A percentile compares a stretch with the other conserved stretches of the same genome.
Conservation (phyloP, 2,888 invertebrate genomes). For the Cataglyphis altisquamis region DNA sequence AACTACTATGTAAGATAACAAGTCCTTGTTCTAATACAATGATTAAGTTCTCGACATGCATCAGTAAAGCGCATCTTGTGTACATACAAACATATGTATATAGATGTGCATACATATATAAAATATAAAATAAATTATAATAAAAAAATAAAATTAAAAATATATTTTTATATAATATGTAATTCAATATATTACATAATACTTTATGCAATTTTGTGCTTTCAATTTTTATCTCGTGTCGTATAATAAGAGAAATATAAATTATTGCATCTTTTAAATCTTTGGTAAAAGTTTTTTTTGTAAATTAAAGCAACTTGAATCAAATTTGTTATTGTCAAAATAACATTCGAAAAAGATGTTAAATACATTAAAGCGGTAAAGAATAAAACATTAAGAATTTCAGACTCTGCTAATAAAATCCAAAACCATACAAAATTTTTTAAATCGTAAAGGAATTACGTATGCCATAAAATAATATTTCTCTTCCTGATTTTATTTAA, state of each 20-base stretch:
- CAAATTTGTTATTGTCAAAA: background rate
- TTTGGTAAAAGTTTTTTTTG: background rate
- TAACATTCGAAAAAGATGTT: background rate
- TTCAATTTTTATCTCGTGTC: background rate
- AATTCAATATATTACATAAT: background rate
- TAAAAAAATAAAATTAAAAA: background rate
- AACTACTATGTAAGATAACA: conserved; percentile 18
- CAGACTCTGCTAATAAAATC: background rate
- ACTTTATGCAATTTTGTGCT: background rate
- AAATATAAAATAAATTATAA: background rate
- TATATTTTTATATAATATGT: background rate
- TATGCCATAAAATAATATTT: background rate
- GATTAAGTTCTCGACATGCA: background rate
- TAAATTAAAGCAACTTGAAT: background rate
- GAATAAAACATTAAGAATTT: background rate
- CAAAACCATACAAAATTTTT: background rate
- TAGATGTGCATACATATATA: background rate
- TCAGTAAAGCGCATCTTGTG: background rate
- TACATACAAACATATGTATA: background rate
- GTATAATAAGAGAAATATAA: background rate
- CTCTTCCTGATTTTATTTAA: background rate
- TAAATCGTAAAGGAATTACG: background rate
- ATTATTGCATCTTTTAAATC: background rate
- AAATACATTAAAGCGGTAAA: background rate
- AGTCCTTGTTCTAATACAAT: background rate